phyloP scores from a whole-genome alignment of 2,888 invertebrate genomes.

The Parthenolecanium corni region DNA sequence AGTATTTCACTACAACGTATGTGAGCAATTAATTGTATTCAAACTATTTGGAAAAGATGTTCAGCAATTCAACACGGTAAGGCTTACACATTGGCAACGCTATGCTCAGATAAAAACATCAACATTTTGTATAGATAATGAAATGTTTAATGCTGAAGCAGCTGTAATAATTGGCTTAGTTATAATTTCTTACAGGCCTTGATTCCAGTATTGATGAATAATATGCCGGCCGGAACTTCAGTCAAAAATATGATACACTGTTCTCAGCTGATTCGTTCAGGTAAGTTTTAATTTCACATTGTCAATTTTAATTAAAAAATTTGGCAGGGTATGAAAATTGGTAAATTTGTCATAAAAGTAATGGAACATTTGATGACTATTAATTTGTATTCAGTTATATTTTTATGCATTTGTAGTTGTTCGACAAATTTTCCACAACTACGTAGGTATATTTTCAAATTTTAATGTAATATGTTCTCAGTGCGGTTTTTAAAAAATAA shows the following conservation, averaged over 20 bases:
- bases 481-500: too few species aligned
- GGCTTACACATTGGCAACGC: conserved; percentile 31
- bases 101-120: not conserved
- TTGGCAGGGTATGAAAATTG: not conserved
- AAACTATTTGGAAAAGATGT: conserved; percentile 59
- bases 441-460: too few species aligned
- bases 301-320: not conserved
- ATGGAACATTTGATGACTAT: not conserved
- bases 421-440: not conserved
- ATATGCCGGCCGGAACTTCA: conserved; percentile 64
- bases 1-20: conserved; percentile 45
- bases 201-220: conserved; percentile 54
- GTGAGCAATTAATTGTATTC: conserved; percentile 60
- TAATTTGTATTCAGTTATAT: too few species aligned
- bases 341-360: not conserved
- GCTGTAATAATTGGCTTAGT: not conserved
- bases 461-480: too few species aligned
- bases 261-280: conserved; percentile 47
- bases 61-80: conserved; percentile 52
- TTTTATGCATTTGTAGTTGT: not conserved
- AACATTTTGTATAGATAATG: not conserved
- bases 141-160: not conserved
- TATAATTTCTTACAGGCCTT: conserved; percentile 40
- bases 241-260: conserved; percentile 60
- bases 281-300: conserved; percentile 1